Percentiles rank a stretch among this genome's conserved stretches.
Evolutionary conservation across 2,888 invertebrate species (phyloP).

Genomic region (Acanthococcus lagerstroemiae): DNA sequence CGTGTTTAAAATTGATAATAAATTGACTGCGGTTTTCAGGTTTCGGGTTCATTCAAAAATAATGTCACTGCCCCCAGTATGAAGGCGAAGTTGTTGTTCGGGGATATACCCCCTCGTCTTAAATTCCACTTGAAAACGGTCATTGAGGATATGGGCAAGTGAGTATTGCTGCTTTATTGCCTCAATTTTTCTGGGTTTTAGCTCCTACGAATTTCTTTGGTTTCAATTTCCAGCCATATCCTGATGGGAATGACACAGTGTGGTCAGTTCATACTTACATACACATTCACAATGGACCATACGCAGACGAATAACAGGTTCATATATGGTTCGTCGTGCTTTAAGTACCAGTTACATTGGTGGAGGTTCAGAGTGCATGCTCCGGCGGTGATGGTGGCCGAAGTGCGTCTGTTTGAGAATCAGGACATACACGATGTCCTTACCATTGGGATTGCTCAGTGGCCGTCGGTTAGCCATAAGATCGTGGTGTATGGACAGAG

Average conservation of each 20-base stretch:
- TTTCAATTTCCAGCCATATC: conserved; percentile 60
- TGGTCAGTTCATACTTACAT: conserved; percentile 83
- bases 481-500: conserved; percentile 58
- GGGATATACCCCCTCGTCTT: conserved; percentile 36
- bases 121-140: conserved; percentile 35
- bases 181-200: conserved; percentile 2
- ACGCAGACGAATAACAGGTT: conserved; percentile 34
- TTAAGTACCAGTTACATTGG: conserved; percentile 57
- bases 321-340: conserved; percentile 34
- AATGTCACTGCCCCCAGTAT: conserved; percentile 34
- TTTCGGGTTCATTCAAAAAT: conserved; percentile 35
- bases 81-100: conserved; percentile 36
- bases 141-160: conserved; percentile 36
- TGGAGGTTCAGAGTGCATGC: conserved; percentile 52
- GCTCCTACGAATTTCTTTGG: background rate
- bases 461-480: conserved; percentile 56
- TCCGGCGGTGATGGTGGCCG: conserved; percentile 49
- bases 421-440: conserved; percentile 44
- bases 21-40: conserved; percentile 31
- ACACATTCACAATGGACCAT: conserved; percentile 54
- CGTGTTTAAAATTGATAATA: background rate
- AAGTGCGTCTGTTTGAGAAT: conserved; percentile 51
- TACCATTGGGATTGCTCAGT: conserved; percentile 58
- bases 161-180: conserved; percentile 26
- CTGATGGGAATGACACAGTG: conserved; percentile 93